Evolutionary conservation across 2,888 invertebrate species (phyloP).

Genomic region (Diaphora mendica): DNA sequence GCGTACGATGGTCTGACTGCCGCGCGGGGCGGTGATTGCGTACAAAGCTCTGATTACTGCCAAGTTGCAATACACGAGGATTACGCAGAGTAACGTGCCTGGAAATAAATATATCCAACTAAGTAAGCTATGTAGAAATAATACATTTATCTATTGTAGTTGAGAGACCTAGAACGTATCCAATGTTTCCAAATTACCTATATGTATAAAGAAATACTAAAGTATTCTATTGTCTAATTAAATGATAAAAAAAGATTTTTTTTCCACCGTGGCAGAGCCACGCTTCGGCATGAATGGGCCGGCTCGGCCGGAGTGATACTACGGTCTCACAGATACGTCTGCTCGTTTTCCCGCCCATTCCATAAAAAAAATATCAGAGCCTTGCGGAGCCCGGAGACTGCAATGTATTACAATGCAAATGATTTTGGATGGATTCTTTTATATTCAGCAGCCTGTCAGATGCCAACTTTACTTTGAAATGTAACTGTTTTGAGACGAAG

Average conservation of each 20-base stretch:
- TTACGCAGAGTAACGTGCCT: constrained; percentile 90
- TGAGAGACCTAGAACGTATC: neutral
- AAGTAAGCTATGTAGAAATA: neutral
- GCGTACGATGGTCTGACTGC: constrained; percentile 68
- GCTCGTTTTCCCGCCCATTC: too few species aligned
- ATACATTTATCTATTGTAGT: neutral
- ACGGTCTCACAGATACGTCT: too few species aligned
- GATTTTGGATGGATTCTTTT: too few species aligned
- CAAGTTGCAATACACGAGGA: constrained; percentile 93
- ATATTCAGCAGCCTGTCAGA: too few species aligned
- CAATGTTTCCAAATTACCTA: neutral
- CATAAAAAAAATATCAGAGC: too few species aligned
- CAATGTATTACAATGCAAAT: neutral
- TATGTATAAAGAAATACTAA: too few species aligned
- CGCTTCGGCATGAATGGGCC: too few species aligned
- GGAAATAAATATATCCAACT: constrained; percentile 22
- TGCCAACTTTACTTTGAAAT: neutral
- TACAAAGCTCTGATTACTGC: constrained; percentile 92
- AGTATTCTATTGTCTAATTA: too few species aligned
- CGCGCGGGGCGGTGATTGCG: constrained; percentile 81
- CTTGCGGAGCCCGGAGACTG: too few species aligned
- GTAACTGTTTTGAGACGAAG: neutral
- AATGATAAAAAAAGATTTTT: too few species aligned
- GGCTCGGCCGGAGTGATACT: too few species aligned
- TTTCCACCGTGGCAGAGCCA: too few species aligned